Evolutionary conservation across 2,888 invertebrate species (phyloP).

Genomic region (Penaeus monodon): DNA sequence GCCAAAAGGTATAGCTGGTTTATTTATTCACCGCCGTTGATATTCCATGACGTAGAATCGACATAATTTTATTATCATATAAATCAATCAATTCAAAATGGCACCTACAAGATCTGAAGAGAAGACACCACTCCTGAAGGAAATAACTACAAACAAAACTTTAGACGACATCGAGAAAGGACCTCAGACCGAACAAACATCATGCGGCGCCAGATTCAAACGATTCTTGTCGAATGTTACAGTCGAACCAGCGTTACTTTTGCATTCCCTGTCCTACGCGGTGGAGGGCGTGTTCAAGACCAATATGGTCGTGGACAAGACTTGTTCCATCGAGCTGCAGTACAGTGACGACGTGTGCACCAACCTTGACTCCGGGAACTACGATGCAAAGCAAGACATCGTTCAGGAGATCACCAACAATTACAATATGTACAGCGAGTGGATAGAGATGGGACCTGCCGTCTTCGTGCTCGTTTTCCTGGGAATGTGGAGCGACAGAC

Average conservation of each 20-base stretch:
- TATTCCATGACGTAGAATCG: no score
- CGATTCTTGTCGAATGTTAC: no score
- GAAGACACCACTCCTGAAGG: no score
- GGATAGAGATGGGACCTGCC: constrained; percentile 22
- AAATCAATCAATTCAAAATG: no score
- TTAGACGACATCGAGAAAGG: no score
- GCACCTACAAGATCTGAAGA: no score
- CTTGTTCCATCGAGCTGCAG: constrained; percentile 17
- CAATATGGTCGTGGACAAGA: constrained; percentile 44
- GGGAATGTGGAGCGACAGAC: constrained; percentile 40
- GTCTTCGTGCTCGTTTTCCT: constrained; percentile 10
- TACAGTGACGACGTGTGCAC: constrained; percentile 32
- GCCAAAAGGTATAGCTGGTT: no score
- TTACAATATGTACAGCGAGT: constrained; percentile 31
- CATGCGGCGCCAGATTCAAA: no score
- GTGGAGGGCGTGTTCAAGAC: constrained; percentile 36
- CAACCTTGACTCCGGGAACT: constrained; percentile 37
- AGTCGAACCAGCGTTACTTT: constrained; percentile 23
- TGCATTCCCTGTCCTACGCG: not conserved
- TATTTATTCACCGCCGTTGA: no score
- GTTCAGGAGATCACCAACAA: constrained; percentile 24
- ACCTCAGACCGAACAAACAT: no score
- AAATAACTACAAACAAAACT: no score
- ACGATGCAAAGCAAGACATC: constrained; percentile 16
- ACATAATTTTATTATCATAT: no score